Percentiles rank a stretch among this genome's conserved stretches.
Conservation (phyloP, 2,113 vertebrate species). For the Etia nguti region DNA sequence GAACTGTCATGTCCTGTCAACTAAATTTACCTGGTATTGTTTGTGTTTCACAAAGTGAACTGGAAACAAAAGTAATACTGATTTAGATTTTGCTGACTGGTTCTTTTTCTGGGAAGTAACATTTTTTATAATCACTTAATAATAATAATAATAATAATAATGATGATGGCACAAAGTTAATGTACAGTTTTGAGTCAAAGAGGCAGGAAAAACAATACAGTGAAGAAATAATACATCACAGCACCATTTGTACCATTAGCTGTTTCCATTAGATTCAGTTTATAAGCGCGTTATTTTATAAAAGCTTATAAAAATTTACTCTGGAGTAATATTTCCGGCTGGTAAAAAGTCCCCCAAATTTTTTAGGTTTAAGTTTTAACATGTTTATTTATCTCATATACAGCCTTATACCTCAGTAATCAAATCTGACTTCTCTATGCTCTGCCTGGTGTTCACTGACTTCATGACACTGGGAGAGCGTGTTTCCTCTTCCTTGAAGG, state of each 20-base stretch:
- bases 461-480: conserved; percentile 66
- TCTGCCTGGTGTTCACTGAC: conserved; percentile 61
- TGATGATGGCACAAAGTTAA: background rate
- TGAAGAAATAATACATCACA: background rate
- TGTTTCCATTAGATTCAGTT: background rate
- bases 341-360: background rate
- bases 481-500: conserved; percentile 72
- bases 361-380: background rate
- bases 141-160: rapidly evolving
- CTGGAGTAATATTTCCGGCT: background rate
- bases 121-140: background rate
- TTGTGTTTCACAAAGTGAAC: background rate
- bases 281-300: background rate
- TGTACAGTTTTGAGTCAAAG: background rate
- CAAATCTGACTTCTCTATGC: conserved; percentile 70
- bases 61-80: background rate
- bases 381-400: background rate
- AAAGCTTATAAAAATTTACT: background rate
- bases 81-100: background rate
- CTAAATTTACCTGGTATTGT: background rate
- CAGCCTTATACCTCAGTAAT: background rate
- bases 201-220: background rate
- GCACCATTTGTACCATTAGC: background rate
- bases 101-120: background rate
- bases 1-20: background rate